phyloP scores from a whole-genome alignment of 2,888 invertebrate species.

The Agrilus biguttatus region DNA sequence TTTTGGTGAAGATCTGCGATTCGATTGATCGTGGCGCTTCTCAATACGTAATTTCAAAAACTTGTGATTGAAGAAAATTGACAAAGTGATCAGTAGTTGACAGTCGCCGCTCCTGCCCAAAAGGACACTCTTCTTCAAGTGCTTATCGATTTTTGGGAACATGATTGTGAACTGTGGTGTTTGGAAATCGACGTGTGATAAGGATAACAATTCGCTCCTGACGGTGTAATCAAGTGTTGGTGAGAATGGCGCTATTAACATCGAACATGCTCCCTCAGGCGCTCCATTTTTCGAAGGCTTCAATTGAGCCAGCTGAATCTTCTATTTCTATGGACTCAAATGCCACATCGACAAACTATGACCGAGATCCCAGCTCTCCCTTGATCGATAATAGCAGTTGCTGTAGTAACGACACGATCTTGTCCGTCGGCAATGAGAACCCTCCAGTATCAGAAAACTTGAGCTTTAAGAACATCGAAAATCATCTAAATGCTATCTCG shows the following conservation, averaged over 20 bases:
- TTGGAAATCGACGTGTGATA: background rate
- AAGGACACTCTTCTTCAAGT: background rate
- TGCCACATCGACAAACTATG: slow-evolving; percentile 20
- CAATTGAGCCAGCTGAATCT: slow-evolving; percentile 23
- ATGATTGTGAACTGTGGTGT: background rate
- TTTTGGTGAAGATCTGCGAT: background rate
- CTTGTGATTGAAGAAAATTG: background rate
- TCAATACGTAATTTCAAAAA: background rate
- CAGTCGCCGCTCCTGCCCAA: too few relatives aligned
- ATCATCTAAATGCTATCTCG: slow-evolving; percentile 52
- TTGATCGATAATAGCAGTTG: slow-evolving; percentile 47
- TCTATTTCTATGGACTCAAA: slow-evolving; percentile 27
- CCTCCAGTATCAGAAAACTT: slow-evolving; percentile 31
- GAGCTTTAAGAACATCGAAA: slow-evolving; percentile 51
- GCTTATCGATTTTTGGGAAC: too few relatives aligned
- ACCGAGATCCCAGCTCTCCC: slow-evolving; percentile 19
- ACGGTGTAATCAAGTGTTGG: background rate
- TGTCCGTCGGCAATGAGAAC: slow-evolving; percentile 69
- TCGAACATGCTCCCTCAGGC: slow-evolving; percentile 17
- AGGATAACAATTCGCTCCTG: background rate
- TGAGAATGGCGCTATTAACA: slow-evolving; percentile 13
- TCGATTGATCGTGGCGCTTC: background rate
- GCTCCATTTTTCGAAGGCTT: slow-evolving; percentile 20
- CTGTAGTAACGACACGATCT: slow-evolving; percentile 63
- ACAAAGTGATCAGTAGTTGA: background rate